Evolutionary conservation across 2,113 vertebrate species (phyloP), one percentile per base, ranked within the genome.

Genomic region (Hemicordylus capensis): DNA sequence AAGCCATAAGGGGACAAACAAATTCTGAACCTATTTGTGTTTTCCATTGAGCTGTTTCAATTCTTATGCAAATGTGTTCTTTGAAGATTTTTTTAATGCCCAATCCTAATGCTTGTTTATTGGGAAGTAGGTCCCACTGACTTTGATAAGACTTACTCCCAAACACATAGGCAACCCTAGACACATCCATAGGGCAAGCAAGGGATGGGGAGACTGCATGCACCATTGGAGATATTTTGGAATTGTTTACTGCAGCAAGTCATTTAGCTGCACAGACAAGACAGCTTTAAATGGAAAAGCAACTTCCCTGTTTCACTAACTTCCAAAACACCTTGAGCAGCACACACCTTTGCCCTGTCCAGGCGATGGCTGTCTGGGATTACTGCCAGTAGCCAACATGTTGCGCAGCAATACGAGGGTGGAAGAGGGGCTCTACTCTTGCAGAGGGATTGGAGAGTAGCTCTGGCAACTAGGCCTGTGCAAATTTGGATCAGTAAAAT

Each of bases 21-120:
- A 90, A 94, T 95, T 91, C 88, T 69, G 73, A 94, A 90, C 84
- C 56, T 91, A 92, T 90, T 94, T 90, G 26, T 92, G 77, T 87
- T 94, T 95, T 94, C 54, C 86, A 88, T 93, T 7, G 61, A 80
- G 77, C 80, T 81, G 11, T 77, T 93, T 90, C 6, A 74, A 56
- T 85, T 92, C 92, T 88, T 85, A 83, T 75, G 87, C 54, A 89
- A 85, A 91, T 92, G 89, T 74, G 92, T 90, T 92, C 87, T 67
- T 12, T 90, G 81, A 83, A 85, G 67, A n/a, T 87, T 85, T 87
- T 93, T 91, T 91, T 88, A 61, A 48, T 5, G 31, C 24, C 15
- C 51, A 34, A 61, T 17, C 56, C 44, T 19, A 31, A 79, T 79
- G 54, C 66, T 59, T 78, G 51, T 79, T 66, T 79, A 31, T n/a